phyloP scores from a whole-genome alignment of 1,140 invertebrate genomes.

The Ditylenchus dipsaci region DNA sequence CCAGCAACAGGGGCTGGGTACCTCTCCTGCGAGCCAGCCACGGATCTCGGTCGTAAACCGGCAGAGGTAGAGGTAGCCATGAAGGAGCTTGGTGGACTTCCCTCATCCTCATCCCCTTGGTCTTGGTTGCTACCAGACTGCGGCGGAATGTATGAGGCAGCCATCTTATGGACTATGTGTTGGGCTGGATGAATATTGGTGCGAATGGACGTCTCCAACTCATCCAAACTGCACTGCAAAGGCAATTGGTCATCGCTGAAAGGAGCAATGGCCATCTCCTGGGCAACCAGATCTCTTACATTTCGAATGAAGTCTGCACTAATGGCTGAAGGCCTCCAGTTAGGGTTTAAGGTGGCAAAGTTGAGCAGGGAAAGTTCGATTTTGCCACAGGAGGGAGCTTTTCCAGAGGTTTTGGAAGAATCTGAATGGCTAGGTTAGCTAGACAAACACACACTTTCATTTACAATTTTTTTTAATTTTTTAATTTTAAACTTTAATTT shows the following conservation, averaged over 20 bases:
- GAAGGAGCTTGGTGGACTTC: background rate
- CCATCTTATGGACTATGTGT: background rate
- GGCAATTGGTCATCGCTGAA: background rate
- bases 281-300: slow-evolving; percentile 15
- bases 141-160: background rate
- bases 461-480: background rate
- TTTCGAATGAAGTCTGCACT: slow-evolving; percentile 41
- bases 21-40: background rate
- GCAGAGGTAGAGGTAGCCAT: background rate
- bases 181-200: background rate
- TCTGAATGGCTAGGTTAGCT: background rate
- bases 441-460: no score
- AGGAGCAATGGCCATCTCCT: background rate
- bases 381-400: slow-evolving; percentile 36
- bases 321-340: slow-evolving; percentile 45
- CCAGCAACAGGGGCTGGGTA: background rate
- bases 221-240: slow-evolving; percentile 6
- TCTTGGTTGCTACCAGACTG: background rate
- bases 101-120: background rate
- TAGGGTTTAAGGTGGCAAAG: slow-evolving; percentile 51
- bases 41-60: background rate
- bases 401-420: background rate
- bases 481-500: background rate
- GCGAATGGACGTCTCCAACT: background rate
- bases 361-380: slow-evolving; percentile 54